A percentile compares a stretch with the other conserved stretches of the same genome.
phyloP scores from a whole-genome alignment of 2,113 vertebrate species.

The Miniopterus natalensis region DNA sequence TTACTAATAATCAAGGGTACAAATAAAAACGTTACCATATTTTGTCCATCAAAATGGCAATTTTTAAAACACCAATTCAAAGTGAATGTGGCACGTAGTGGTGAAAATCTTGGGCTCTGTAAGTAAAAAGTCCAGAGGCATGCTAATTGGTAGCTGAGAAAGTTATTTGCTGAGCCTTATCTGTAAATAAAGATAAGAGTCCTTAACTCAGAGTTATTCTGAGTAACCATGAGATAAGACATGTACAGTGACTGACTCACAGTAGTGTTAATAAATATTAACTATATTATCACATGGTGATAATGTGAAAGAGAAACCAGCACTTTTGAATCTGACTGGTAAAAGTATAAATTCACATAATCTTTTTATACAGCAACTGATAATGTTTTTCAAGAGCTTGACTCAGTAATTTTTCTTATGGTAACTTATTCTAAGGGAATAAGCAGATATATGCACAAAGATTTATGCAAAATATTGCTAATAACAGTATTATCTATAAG shows the following conservation, averaged over 20 bases:
- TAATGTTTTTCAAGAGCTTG: background rate
- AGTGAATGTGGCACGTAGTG: background rate
- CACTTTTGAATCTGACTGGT: background rate
- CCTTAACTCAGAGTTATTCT: background rate
- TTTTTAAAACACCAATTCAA: background rate
- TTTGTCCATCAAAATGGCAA: background rate
- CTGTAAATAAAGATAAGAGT: background rate
- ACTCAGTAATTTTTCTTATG: constrained; percentile 13
- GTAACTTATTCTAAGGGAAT: background rate
- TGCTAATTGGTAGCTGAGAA: background rate
- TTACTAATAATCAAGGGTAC: background rate
- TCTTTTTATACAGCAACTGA: background rate
- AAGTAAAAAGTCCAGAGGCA: background rate
- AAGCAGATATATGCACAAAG: constrained; percentile 12
- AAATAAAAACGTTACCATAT: background rate
- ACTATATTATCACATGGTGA: background rate
- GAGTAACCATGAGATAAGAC: background rate
- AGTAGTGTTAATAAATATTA: background rate
- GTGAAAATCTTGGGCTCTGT: background rate
- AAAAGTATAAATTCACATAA: background rate
- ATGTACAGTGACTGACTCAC: background rate
- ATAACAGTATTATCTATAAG: background rate
- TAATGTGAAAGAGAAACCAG: background rate
- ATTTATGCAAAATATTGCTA: background rate
- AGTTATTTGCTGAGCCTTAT: background rate